phyloP scores from a whole-genome alignment of 1,140 invertebrate genomes.

The Conopomorpha cramerella region DNA sequence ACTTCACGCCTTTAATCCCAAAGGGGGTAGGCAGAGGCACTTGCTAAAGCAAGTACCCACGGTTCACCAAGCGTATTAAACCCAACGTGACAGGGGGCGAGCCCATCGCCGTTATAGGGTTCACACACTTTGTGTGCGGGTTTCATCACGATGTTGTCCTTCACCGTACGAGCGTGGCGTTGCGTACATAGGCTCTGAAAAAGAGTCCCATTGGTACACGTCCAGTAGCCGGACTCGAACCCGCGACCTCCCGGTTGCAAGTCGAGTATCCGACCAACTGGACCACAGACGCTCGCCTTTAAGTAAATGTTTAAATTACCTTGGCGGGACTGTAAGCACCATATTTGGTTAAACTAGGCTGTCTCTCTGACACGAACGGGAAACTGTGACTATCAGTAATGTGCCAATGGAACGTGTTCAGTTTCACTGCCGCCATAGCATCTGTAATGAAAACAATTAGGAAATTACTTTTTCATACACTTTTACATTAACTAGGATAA shows the following conservation, averaged over 20 bases:
- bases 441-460: slow-evolving; percentile 58
- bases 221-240: neutral
- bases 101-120: no score
- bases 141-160: neutral
- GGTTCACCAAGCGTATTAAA: no score
- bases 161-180: neutral
- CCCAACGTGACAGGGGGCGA: no score
- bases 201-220: neutral
- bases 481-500: no score
- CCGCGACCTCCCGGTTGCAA: neutral
- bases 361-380: slow-evolving; percentile 71
- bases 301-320: no score
- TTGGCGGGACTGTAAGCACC: slow-evolving; percentile 74
- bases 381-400: slow-evolving; percentile 90
- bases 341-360: slow-evolving; percentile 70
- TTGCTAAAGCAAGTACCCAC: no score
- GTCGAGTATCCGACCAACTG: no score
- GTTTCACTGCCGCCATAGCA: slow-evolving; percentile 78
- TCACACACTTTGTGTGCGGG: neutral
- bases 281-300: no score
- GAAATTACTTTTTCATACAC: no score
- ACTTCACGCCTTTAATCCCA: no score
- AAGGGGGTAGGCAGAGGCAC: no score
- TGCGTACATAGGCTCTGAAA: neutral
- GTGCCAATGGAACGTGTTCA: slow-evolving; percentile 90